Conservation (phyloP, 2,797 vertebrate genomes). For the Darevskia mixta region DNA sequence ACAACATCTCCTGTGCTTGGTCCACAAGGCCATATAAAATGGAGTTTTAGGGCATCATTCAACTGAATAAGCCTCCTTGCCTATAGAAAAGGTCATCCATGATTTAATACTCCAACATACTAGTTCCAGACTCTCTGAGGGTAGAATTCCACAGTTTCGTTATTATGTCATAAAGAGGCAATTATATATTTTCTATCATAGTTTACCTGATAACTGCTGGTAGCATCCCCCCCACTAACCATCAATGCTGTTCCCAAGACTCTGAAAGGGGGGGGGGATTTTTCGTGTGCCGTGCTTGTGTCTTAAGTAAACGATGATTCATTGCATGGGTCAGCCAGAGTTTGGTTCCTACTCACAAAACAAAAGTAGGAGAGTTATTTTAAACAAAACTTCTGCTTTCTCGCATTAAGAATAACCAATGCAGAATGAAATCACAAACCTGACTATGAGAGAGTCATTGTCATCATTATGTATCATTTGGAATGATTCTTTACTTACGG, state of each 20-base stretch:
- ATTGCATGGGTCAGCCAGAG: conserved; percentile 32
- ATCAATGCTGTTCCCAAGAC: conserved; percentile 59
- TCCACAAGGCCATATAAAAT: neutral
- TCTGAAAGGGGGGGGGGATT: conserved; percentile 38
- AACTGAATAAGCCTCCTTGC: neutral
- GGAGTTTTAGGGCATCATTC: neutral
- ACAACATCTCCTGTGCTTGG: neutral
- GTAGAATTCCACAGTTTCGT: conserved; percentile 75
- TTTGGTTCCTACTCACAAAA: conserved; percentile 43
- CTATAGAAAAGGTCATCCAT: neutral
- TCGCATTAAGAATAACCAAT: conserved; percentile 63
- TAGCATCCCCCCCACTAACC: conserved; percentile 51
- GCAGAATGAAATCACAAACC: conserved; percentile 59
- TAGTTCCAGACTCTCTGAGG: conserved; percentile 75
- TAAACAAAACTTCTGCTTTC: conserved; percentile 63
- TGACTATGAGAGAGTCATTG: conserved; percentile 56
- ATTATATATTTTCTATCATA: conserved; percentile 80
- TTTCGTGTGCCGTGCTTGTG: conserved; percentile 38
- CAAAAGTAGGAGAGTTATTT: conserved; percentile 50
- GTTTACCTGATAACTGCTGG: conserved; percentile 62
- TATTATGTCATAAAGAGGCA: conserved; percentile 72
- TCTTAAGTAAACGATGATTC: conserved; percentile 58
- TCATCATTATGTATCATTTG: conserved; percentile 36
- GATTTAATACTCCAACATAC: conserved; percentile 62
- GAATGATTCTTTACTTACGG: conserved; percentile 45